Base-by-base conservation (phyloP, 2,113 vertebrate genomes). In the Sigmodon hispidus region DNA sequence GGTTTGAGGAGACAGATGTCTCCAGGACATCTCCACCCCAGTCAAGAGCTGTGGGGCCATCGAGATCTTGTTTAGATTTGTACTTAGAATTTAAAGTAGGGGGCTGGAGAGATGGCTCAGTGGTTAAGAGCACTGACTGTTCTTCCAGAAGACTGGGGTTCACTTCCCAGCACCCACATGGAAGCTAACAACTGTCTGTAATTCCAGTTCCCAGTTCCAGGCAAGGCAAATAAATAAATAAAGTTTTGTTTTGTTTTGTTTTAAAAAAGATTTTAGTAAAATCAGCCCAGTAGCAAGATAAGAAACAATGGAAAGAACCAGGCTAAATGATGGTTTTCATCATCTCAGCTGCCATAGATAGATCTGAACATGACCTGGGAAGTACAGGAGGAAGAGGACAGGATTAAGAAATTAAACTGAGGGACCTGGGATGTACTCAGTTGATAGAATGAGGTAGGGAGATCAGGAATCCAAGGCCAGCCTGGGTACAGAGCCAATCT, bases 61-160 rank as follows among this genome's bases (percentile, higher is more conserved):
- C 55, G 8, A 70, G 69, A 36, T 81, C 83, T 52, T 40, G 84
- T 59, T 93, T 76, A 81, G 75, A 91, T 89, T 9, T 83, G 34
- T 80, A 55, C 7, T 89, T 69, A 50, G 61, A 89, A 70, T 93
- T 95, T 91, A 81, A 93, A 93, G 43, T n/a, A n/a, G n/a, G n/a
- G n/a, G n/a, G n/a, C n/a, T n/a, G n/a, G n/a, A n/a, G n/a, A n/a
- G n/a, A n/a, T n/a, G n/a, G n/a, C n/a, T n/a, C n/a, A n/a, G n/a
- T n/a, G n/a, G n/a, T n/a, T n/a, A n/a, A n/a, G n/a, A n/a, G n/a
- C n/a, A n/a, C n/a, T n/a, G n/a, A n/a, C n/a, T n/a, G n/a, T n/a
- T n/a, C n/a, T n/a, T n/a, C n/a, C n/a, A n/a, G n/a, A n/a, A n/a
- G n/a, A n/a, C n/a, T n/a, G n/a, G n/a, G n/a, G n/a, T n/a, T n/a